A percentile compares a stretch with the other conserved stretches of the same genome.
Conservation (phyloP, 2,888 invertebrate genomes). For the Phaonia tiefii region DNA sequence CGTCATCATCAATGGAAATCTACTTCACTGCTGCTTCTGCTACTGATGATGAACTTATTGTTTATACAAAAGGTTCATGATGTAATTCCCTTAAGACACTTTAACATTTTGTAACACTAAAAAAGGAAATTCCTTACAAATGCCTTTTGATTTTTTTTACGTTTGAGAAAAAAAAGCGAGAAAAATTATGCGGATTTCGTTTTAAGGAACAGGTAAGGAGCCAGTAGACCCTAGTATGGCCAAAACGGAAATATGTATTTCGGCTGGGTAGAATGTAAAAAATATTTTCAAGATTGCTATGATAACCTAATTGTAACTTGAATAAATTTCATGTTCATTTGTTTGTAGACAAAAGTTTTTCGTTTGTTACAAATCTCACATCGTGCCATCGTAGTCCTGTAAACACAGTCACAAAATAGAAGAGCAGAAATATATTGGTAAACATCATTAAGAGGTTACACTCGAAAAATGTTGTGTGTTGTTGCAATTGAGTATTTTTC, state of each 20-base stretch:
- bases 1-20: conserved; percentile 36
- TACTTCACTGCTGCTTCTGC: not conserved
- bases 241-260: conserved; percentile 38
- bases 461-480: not conserved
- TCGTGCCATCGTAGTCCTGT: conserved; percentile 49
- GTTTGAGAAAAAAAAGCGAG: not conserved
- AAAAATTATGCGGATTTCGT: conserved; percentile 58
- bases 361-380: not conserved
- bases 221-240: not conserved
- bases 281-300: conserved; percentile 8
- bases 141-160: conserved; percentile 17
- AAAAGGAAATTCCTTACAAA: conserved; percentile 11
- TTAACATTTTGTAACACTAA: conserved; percentile 43
- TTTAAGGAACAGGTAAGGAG: conserved; percentile 48
- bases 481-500: no score
- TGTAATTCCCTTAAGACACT: conserved; percentile 65
- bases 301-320: conserved; percentile 52
- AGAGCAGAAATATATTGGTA: conserved; percentile 18
- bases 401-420: conserved; percentile 23
- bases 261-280: no score
- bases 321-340: conserved; percentile 48
- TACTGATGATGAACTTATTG: conserved; percentile 21
- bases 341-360: not conserved
- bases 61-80: conserved; percentile 21
- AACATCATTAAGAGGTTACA: conserved; percentile 1